Evolutionary conservation across 2,113 vertebrate genomes (phyloP).

Genomic region (Chelonoidis abingdonii): DNA sequence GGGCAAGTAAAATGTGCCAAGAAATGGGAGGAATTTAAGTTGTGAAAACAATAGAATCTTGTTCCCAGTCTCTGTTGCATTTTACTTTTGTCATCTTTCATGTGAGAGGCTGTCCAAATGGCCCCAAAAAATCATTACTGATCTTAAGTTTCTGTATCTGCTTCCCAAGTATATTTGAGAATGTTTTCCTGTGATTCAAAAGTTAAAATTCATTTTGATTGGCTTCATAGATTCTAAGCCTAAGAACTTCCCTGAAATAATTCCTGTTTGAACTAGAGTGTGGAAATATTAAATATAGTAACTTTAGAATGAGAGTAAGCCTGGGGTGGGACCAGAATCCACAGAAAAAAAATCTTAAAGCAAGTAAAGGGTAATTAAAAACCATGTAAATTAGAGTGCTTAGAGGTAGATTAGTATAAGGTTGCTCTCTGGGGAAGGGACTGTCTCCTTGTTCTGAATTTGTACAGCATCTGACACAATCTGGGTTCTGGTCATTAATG

Average conservation of each 20-base stretch:
- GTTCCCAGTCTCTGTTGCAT: background rate
- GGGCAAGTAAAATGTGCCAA: background rate
- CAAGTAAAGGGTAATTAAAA: background rate
- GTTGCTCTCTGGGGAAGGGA: background rate
- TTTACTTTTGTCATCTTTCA: background rate
- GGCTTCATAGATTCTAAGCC: too few species aligned
- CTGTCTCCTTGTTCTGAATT: background rate
- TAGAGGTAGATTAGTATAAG: too few species aligned
- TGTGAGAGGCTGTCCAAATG: background rate
- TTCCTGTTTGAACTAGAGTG: too few species aligned
- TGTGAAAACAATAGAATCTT: background rate
- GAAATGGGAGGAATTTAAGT: background rate
- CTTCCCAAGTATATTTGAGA: background rate
- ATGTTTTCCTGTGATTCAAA: background rate
- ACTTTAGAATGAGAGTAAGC: too few species aligned
- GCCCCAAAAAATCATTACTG: background rate
- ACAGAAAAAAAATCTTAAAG: background rate
- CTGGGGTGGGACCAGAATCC: background rate
- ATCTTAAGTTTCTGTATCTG: background rate
- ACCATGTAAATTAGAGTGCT: background rate
- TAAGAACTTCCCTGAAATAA: too few species aligned
- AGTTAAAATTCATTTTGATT: background rate
- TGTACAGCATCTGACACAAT: background rate
- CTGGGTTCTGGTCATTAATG: background rate
- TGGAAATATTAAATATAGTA: too few species aligned